Evolutionary conservation across 1,140 invertebrate genomes (phyloP).

Genomic region (Dendrolimus punctatus): DNA sequence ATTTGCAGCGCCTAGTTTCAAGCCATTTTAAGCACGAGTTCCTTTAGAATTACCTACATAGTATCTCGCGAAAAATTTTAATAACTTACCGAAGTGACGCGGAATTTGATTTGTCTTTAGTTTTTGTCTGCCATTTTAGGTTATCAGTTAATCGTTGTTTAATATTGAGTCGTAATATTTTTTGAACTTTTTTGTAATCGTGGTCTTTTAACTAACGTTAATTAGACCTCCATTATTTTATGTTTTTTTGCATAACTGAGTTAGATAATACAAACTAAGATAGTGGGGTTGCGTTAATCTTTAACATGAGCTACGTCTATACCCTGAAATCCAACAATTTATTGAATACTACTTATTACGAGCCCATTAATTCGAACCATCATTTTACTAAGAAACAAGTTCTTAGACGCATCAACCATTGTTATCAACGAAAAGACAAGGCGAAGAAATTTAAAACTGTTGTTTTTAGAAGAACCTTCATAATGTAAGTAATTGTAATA

Average conservation of each 20-base stretch:
- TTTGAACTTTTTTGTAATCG: too few species aligned
- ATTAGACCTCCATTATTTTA: conserved; percentile 7
- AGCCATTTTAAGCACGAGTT: too few species aligned
- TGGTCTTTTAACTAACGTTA: too few species aligned
- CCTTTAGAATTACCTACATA: too few species aligned
- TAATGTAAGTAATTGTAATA: conserved; percentile 38
- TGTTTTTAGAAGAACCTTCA: conserved; percentile 30
- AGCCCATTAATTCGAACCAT: conserved; percentile 5
- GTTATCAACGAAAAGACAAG: conserved; percentile 38
- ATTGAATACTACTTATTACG: conserved; percentile 16
- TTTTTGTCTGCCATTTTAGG: too few species aligned
- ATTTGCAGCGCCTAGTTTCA: too few species aligned
- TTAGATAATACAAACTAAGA: conserved; percentile 3
- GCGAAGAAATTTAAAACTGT: conserved; percentile 46
- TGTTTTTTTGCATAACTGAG: conserved; percentile 3
- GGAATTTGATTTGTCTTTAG: too few species aligned
- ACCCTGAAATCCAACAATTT: conserved; percentile 25
- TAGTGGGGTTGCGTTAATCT: conserved; percentile 6
- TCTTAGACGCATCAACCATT: conserved; percentile 26
- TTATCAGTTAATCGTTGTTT: too few species aligned
- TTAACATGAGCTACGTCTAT: conserved; percentile 50
- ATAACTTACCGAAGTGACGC: too few species aligned
- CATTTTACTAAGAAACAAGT: conserved; percentile 20
- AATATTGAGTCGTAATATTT: too few species aligned
- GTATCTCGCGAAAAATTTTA: too few species aligned